Evolutionary conservation across 1,140 invertebrate genomes (phyloP).

Genomic region (Melipona quadrifasciata): DNA sequence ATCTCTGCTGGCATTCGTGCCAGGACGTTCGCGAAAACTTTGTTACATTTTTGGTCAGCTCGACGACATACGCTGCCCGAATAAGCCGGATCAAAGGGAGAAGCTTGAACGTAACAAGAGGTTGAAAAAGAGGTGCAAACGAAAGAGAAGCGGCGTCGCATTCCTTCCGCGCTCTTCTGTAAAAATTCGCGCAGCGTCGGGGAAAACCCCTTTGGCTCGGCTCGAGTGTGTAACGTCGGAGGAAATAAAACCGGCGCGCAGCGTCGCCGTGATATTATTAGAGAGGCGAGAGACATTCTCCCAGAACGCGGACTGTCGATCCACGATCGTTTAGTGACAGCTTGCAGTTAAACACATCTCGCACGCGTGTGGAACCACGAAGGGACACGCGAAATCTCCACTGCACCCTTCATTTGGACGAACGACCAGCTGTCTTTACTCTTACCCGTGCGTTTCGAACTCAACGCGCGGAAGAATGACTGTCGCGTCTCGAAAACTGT

Average conservation of each 20-base stretch:
- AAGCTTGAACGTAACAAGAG: slow-evolving; percentile 54
- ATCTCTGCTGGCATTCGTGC: slow-evolving; percentile 73
- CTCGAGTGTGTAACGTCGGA: too few relatives aligned
- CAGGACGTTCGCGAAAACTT: slow-evolving; percentile 74
- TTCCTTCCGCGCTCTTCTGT: neutral
- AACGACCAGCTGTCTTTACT: neutral
- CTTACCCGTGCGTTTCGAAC: neutral
- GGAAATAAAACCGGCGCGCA: too few relatives aligned
- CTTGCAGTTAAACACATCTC: too few relatives aligned
- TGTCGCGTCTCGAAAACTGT: neutral
- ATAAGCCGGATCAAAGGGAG: slow-evolving; percentile 78
- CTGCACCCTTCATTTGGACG: too few relatives aligned
- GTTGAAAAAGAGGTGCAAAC: slow-evolving; percentile 28
- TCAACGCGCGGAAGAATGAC: neutral
- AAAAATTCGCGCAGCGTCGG: slow-evolving; percentile 27
- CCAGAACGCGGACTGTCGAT: too few relatives aligned
- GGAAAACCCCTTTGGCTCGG: slow-evolving; percentile 26
- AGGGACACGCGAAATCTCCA: too few relatives aligned
- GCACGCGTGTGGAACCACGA: too few relatives aligned
- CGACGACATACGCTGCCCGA: slow-evolving; percentile 68
- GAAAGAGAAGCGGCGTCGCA: slow-evolving; percentile 13
- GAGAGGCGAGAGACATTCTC: too few relatives aligned
- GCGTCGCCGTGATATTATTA: too few relatives aligned
- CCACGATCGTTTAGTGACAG: too few relatives aligned
- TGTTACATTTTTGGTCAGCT: slow-evolving; percentile 79